These are phyloP conservation scores for Argentina silus DNA, from an alignment of 2,797 vertebrate species.

Conservation along the genomic window DNA sequence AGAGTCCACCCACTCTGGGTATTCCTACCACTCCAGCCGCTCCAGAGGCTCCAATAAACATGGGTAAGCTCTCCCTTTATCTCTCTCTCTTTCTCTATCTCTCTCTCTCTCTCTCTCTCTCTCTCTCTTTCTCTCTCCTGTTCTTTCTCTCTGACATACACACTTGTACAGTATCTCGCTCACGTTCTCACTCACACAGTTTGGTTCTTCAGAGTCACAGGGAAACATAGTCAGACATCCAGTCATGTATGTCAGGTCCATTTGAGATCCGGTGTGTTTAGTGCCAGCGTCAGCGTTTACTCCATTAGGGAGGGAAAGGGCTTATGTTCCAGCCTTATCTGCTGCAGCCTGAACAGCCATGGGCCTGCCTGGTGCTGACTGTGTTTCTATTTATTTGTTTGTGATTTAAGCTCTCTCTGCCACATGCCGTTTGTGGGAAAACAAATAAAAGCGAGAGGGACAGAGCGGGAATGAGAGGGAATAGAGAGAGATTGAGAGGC, in stretches of 20 bases:
- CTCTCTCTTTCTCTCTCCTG: background rate
- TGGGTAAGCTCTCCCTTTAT: constrained; percentile 78
- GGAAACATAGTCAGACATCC: background rate
- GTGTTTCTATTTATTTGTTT: background rate
- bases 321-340: constrained; percentile 5
- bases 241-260: background rate
- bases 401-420: constrained; percentile 15
- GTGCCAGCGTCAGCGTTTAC: background rate
- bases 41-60: constrained; percentile 93
- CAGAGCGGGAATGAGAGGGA: constrained; percentile 9
- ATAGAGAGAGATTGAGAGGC: constrained; percentile 7
- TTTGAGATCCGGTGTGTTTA: background rate
- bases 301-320: background rate
- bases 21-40: constrained; percentile 93
- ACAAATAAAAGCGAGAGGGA: constrained; percentile 27
- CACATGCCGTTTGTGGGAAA: constrained; percentile 32
- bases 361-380: background rate
- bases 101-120: constrained; percentile 10
- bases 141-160: constrained; percentile 14
- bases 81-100: constrained; percentile 13
- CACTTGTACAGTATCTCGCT: background rate
- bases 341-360: background rate
- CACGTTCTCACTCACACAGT: background rate
- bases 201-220: background rate
- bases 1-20: constrained; percentile 95